Base-by-base conservation (phyloP, 2,113 vertebrate species). In the Podarcis raffonei region DNA sequence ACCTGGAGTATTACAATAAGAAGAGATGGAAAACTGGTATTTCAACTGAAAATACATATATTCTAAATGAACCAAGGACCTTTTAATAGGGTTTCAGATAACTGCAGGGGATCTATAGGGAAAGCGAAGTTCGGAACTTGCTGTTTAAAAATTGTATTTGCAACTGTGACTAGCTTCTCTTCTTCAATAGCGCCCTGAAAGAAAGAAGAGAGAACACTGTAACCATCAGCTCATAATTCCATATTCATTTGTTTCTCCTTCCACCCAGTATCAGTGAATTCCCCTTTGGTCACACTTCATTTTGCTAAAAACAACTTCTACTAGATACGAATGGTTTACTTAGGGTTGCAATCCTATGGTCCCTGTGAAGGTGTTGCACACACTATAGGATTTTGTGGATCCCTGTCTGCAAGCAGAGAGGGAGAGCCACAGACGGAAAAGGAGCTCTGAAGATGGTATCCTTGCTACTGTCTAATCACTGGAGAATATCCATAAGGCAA, bases 121-220 rank as follows among this genome's bases (percentile, higher is more conserved):
- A 89, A 95, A 93, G 89, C 90, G 88, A 95, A 94, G 93, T 87
- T 94, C 84, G 88, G 86, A 95, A 94, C 82, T 85, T 90, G 39
- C 83, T 95, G 88, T 90, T 95, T 95, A 93, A 94, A 95, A 94
- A 96, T 89, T 92, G 83, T 0, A 71, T 96, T 87, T 90, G 95
- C 91, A 93, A 87, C 74, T 84, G 91, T 90, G 95, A 91, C 59
- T 87, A 62, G 71, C 85, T 88, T 95, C 92, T 35, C 3, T 93
- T 85, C 89, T 93, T 97, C 94, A 97, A 92, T 97, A 97, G 84
- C 97, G 97, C 81, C 98, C 98, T 99, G 96, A 20, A 95, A 93
- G 68, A 85, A 87, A 68, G 91, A 74, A 92, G 37, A 59, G 87
- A 77, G 2, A 84, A 4, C 89, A 79, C 1, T 66, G 74, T 87